Conservation (phyloP, 30 jellyfish, hydroid and myxozoan species). For the Catostylus mosaicus region DNA sequence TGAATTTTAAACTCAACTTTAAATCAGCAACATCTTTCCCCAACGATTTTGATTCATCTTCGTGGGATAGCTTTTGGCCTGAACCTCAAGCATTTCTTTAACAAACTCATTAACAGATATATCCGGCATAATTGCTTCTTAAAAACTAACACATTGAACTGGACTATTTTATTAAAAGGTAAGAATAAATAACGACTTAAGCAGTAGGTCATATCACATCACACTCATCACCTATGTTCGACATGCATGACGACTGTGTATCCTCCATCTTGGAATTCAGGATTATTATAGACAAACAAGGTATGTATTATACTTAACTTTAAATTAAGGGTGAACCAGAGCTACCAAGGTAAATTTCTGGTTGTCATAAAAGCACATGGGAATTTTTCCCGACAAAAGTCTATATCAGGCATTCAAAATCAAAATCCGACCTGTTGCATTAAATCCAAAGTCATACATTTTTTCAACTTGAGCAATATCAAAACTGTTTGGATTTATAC, state of each 20-base stretch:
- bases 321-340: too few relatives aligned
- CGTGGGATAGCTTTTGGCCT: constrained; percentile 2
- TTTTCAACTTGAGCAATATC: too few relatives aligned
- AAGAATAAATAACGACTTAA: background rate
- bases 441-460: too few relatives aligned
- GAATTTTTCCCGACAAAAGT: too few relatives aligned
- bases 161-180: background rate
- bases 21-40: background rate
- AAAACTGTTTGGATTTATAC: too few relatives aligned
- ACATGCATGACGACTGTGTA: background rate
- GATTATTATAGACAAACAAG: too few relatives aligned
- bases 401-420: too few relatives aligned
- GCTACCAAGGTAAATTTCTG: too few relatives aligned
- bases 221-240: background rate
- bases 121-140: constrained; percentile 6
- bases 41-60: background rate
- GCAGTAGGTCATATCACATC: background rate
- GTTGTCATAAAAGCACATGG: too few relatives aligned
- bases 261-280: background rate
- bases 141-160: background rate
- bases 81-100: constrained; percentile 17
- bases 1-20: constrained; percentile 1
- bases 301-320: too few relatives aligned
- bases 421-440: too few relatives aligned
- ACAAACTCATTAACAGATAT: background rate